Percentiles rank a stretch among this genome's conserved stretches.
These are phyloP conservation scores for Rhinogobius similis DNA, from an alignment of 2,113 vertebrate species.

Conservation along the genomic window DNA sequence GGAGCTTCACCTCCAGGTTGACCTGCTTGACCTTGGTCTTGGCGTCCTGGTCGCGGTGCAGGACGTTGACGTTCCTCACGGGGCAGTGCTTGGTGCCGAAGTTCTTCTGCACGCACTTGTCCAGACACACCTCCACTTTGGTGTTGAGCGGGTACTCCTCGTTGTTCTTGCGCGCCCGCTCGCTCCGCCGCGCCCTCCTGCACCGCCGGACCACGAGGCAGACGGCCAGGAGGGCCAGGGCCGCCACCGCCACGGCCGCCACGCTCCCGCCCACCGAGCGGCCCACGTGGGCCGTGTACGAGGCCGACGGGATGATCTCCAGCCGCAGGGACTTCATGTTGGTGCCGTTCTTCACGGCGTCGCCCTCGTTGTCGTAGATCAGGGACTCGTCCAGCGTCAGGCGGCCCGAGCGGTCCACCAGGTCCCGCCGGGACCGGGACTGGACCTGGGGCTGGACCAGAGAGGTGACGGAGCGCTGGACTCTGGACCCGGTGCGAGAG, in stretches of 20 bases:
- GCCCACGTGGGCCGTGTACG: slow-evolving; percentile 81
- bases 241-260: slow-evolving; percentile 80
- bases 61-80: slow-evolving; percentile 84
- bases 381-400: slow-evolving; percentile 87
- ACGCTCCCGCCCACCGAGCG: slow-evolving; percentile 86
- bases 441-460: slow-evolving; percentile 44
- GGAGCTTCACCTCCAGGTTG: slow-evolving; percentile 92
- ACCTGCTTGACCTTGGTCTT: slow-evolving; percentile 83
- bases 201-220: slow-evolving; percentile 85
- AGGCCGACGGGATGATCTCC: slow-evolving; percentile 76
- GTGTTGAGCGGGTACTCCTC: slow-evolving; percentile 92
- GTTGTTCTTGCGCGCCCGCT: slow-evolving; percentile 13
- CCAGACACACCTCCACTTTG: slow-evolving; percentile 84
- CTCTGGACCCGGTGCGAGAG: slow-evolving; percentile 80
- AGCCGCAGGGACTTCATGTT: slow-evolving; percentile 93
- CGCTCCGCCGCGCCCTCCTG: slow-evolving; percentile 66
- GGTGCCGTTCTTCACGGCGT: slow-evolving; percentile 94
- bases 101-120: slow-evolving; percentile 79
- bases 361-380: slow-evolving; percentile 94
- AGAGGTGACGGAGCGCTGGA: slow-evolving; percentile 84
- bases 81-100: slow-evolving; percentile 83
- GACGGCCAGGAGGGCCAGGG: slow-evolving; percentile 79
- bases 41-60: slow-evolving; percentile 72
- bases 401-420: slow-evolving; percentile 74
- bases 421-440: slow-evolving; percentile 69